phyloP scores from a whole-genome alignment of 1,140 invertebrate species.

The Sogatella furcifera region DNA sequence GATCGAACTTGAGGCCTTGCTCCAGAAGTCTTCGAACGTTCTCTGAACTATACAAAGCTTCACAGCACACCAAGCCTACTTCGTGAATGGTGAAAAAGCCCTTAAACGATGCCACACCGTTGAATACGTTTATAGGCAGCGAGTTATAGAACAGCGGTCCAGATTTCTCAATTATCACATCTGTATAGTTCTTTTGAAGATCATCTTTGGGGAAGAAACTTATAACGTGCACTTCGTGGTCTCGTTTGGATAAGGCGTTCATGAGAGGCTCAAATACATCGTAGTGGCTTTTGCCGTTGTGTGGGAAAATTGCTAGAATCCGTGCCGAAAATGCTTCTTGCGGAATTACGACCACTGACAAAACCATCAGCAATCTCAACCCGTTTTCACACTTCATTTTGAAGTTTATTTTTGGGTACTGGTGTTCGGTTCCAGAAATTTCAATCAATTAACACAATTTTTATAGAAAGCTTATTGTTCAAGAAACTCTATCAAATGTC shows the following conservation, averaged over 20 bases:
- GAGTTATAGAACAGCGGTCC: background rate
- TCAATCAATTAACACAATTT: background rate
- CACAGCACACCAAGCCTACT: background rate
- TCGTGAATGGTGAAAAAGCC: background rate
- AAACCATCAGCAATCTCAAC: background rate
- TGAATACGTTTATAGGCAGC: background rate
- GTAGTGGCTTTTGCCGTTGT: conserved; percentile 29
- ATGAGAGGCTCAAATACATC: conserved; percentile 28
- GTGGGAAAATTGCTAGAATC: conserved; percentile 29
- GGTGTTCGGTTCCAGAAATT: too few relatives aligned
- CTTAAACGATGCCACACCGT: background rate
- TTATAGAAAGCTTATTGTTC: background rate
- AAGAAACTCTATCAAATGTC: background rate
- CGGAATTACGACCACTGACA: too few relatives aligned
- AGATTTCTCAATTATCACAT: conserved; percentile 28
- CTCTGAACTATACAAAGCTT: conserved; percentile 14
- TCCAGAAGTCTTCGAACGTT: conserved; percentile 38
- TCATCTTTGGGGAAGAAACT: conserved; percentile 36
- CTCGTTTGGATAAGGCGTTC: conserved; percentile 24
- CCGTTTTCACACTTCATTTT: background rate
- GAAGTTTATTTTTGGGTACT: background rate
- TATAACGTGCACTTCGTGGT: conserved; percentile 28
- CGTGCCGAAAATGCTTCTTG: background rate
- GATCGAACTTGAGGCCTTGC: conserved; percentile 27
- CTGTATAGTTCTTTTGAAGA: conserved; percentile 37